Percentiles rank a stretch among this genome's conserved stretches.
Evolutionary conservation across 2,797 vertebrate genomes (phyloP).

Genomic region (Psittacula derbiana): DNA sequence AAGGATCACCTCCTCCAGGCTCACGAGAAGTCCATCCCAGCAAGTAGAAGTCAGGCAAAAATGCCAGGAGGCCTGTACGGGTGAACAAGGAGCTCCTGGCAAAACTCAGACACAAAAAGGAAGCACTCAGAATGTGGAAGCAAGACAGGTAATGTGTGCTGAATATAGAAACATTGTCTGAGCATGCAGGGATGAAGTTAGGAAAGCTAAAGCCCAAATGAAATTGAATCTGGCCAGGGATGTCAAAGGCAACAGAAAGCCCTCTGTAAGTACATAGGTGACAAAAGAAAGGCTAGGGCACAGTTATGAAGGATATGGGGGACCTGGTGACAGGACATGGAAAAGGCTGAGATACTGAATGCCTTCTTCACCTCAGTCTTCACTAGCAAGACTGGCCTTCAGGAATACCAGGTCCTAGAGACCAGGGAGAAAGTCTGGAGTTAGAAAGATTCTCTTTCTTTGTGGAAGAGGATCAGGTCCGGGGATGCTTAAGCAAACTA

Average conservation of each 20-base stretch:
- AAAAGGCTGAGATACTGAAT: background rate
- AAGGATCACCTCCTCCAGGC: background rate
- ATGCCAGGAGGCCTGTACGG: background rate
- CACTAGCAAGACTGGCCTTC: rapidly evolving
- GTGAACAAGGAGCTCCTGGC: background rate
- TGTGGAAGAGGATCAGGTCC: background rate
- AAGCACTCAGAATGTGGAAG: background rate
- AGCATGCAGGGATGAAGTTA: background rate
- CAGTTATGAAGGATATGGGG: background rate
- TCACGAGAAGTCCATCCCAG: background rate
- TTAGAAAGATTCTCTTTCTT: background rate
- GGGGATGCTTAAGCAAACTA: background rate
- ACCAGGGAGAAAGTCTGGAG: background rate
- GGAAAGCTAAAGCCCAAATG: background rate
- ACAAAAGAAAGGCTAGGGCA: background rate
- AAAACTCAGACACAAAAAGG: background rate
- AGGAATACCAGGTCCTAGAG: background rate
- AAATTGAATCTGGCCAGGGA: background rate
- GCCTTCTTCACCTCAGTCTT: background rate
- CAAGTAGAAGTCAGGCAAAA: background rate
- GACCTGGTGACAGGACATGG: background rate
- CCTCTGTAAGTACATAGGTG: background rate
- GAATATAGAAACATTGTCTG: background rate
- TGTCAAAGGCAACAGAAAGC: background rate
- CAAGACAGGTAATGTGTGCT: background rate